phyloP scores from a whole-genome alignment of 2,888 invertebrate species.

The Apamea monoglypha region DNA sequence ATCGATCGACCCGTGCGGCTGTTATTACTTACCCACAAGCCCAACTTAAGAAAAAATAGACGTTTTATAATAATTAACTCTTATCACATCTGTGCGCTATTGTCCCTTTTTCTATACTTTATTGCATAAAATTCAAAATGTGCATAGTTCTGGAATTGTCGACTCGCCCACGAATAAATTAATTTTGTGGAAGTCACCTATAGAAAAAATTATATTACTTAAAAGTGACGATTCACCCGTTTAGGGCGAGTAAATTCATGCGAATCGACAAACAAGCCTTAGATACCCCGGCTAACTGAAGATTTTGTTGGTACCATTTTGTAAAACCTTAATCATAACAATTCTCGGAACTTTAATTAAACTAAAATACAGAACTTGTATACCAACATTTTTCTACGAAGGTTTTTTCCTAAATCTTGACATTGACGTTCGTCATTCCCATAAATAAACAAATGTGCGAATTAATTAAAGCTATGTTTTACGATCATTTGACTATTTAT shows the following conservation, averaged over 20 bases:
- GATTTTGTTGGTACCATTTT: not conserved
- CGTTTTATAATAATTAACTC: too few relatives aligned
- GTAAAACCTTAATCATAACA: not conserved
- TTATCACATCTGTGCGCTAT: not conserved
- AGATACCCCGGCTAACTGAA: too few relatives aligned
- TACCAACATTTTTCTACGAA: not conserved
- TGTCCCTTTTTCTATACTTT: not conserved
- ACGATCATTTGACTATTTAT: constrained; percentile 30
- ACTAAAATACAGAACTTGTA: not conserved
- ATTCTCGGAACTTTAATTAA: not conserved
- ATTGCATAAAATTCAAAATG: not conserved
- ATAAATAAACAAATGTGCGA: constrained; percentile 23
- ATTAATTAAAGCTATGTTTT: constrained; percentile 42
- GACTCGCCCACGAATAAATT: not conserved
- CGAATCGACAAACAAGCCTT: not conserved
- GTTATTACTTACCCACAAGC: too few relatives aligned
- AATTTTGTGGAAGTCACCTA: not conserved
- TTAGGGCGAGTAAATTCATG: not conserved
- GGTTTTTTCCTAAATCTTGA: not conserved
- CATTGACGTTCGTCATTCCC: constrained; percentile 10
- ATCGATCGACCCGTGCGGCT: too few relatives aligned
- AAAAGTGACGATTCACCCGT: not conserved
- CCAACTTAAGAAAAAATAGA: too few relatives aligned
- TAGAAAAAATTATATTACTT: not conserved
- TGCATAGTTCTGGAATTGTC: not conserved